phyloP scores from a whole-genome alignment of 2,113 vertebrate species.

The Corythornis madagascariensis region DNA sequence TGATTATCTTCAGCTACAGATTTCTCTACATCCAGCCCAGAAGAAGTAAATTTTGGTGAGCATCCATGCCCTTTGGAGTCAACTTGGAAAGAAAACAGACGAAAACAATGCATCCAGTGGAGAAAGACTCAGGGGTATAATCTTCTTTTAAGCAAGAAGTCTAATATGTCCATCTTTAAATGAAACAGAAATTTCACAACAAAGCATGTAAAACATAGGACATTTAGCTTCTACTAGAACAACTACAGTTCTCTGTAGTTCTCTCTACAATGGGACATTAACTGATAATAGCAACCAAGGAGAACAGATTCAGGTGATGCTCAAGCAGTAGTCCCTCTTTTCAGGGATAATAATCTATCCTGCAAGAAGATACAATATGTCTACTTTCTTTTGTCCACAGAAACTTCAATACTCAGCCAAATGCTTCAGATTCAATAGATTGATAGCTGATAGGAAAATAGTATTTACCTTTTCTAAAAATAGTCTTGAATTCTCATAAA shows the following conservation, averaged over 20 bases:
- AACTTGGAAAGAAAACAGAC: neutral
- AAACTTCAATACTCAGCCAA: neutral
- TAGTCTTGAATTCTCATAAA: neutral
- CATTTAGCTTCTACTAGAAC: neutral
- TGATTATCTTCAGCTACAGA: neutral
- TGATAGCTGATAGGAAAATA: neutral
- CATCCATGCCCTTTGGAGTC: neutral
- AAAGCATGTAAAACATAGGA: neutral
- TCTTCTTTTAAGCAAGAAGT: neutral
- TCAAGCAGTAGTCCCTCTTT: neutral
- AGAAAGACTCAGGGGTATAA: neutral
- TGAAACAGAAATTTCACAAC: neutral
- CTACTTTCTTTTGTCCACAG: neutral
- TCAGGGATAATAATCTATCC: neutral
- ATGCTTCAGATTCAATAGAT: neutral
- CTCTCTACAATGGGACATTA: neutral
- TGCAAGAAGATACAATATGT: neutral
- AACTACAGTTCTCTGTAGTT: neutral
- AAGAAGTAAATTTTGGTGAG: neutral
- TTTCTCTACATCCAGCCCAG: neutral
- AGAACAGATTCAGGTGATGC: neutral
- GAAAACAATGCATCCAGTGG: neutral
- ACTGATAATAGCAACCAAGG: neutral
- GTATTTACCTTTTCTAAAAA: neutral
- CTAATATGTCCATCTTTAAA: neutral